Evolutionary conservation across 2,888 invertebrate genomes (phyloP).

Genomic region (Melanophora roralis): DNA sequence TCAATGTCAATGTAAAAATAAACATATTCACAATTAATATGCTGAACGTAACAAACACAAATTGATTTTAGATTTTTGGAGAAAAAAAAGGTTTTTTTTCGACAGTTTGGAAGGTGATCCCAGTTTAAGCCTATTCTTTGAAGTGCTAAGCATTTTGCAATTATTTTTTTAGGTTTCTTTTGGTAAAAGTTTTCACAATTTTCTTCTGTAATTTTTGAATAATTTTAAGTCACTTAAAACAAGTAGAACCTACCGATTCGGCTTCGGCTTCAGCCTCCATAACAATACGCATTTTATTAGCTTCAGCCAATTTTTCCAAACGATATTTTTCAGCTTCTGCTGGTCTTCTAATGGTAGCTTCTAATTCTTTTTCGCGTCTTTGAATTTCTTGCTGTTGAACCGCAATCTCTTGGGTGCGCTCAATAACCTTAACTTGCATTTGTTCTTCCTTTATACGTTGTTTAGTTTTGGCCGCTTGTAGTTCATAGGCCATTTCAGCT

Average conservation of each 20-base stretch:
- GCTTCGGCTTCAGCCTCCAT: slow-evolving; percentile 97
- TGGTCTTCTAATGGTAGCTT: slow-evolving; percentile 94
- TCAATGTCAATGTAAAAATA: no score
- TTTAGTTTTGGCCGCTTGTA: slow-evolving; percentile 96
- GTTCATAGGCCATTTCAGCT: slow-evolving; percentile 94
- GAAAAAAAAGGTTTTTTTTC: no score
- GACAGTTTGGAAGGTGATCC: no score
- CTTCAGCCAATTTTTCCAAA: slow-evolving; percentile 95
- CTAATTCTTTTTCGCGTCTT: slow-evolving; percentile 92
- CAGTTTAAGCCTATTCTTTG: no score
- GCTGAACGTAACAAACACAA: no score
- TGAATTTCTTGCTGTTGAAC: slow-evolving; percentile 98
- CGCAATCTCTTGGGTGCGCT: slow-evolving; percentile 93
- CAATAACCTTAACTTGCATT: slow-evolving; percentile 96
- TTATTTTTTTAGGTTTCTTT: no score
- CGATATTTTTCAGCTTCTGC: slow-evolving; percentile 96
- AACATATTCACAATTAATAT: no score
- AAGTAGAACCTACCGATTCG: slow-evolving; percentile 81
- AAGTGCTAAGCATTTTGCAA: no score
- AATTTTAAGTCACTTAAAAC: no score
- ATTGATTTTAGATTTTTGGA: no score
- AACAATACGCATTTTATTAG: slow-evolving; percentile 90
- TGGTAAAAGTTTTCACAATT: no score
- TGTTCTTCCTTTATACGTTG: slow-evolving; percentile 97
- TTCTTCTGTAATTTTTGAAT: no score